Conservation (phyloP, 2,797 vertebrate species). For the Anabacerthia variegaticeps region DNA sequence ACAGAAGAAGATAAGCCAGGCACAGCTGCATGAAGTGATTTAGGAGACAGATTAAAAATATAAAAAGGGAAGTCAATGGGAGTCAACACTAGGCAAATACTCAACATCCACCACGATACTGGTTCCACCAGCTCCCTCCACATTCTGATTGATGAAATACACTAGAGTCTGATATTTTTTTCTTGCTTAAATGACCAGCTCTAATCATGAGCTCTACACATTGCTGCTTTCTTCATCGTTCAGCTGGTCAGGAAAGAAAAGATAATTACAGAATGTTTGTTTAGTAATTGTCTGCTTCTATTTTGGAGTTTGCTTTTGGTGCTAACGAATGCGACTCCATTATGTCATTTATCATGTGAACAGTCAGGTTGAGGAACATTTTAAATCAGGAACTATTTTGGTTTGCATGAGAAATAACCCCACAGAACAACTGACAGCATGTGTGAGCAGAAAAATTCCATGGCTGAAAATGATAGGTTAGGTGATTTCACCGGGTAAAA, state of each 20-base stretch:
- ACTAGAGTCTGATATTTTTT: not conserved
- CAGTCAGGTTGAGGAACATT: slow-evolving; percentile 45
- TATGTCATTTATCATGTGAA: slow-evolving; percentile 63
- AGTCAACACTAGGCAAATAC: not conserved
- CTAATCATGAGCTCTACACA: slow-evolving; percentile 37
- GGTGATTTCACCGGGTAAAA: slow-evolving; percentile 22
- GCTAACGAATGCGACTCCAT: slow-evolving; percentile 21
- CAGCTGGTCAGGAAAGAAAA: slow-evolving; percentile 53
- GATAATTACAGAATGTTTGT: slow-evolving; percentile 62
- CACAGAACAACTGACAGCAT: slow-evolving; percentile 35
- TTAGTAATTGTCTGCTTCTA: slow-evolving; percentile 60
- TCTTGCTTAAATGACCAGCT: slow-evolving; percentile 48
- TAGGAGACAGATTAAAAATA: slow-evolving; percentile 14
- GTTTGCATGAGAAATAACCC: slow-evolving; percentile 55
- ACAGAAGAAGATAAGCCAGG: not conserved
- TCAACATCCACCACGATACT: not conserved
- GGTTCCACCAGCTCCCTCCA: not conserved
- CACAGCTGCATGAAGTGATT: not conserved
- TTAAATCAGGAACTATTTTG: slow-evolving; percentile 48
- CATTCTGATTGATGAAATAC: not conserved
- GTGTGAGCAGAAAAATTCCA: slow-evolving; percentile 48
- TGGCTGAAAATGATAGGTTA: slow-evolving; percentile 16
- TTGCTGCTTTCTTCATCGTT: slow-evolving; percentile 26
- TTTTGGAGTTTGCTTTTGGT: slow-evolving; percentile 52
- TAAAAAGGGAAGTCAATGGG: slow-evolving; percentile 33